These are phyloP conservation scores for Orchesellides sinensis DNA, from an alignment of 2,888 invertebrate genomes.

Conservation along the genomic window DNA sequence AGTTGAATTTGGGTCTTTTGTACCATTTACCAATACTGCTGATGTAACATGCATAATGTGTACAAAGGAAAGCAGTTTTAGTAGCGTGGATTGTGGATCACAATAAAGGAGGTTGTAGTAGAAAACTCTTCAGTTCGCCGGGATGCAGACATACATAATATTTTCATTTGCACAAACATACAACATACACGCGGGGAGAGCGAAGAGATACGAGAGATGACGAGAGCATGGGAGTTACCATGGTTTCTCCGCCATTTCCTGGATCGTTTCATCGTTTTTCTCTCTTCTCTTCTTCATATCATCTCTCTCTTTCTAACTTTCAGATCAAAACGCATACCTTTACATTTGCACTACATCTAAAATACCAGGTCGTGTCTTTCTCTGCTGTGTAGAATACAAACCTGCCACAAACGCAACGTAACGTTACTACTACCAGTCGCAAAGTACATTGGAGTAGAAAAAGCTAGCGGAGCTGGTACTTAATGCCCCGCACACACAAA, in stretches of 20 bases:
- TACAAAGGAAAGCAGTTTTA: background rate
- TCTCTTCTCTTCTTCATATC: slow-evolving; percentile 12
- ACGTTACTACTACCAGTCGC: too few species aligned
- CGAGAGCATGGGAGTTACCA: slow-evolving; percentile 66
- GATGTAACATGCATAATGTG: slow-evolving; percentile 6
- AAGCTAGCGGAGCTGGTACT: too few species aligned
- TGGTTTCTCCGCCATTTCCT: slow-evolving; percentile 73
- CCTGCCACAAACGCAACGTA: too few species aligned
- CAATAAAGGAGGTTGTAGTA: background rate
- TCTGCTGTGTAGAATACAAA: background rate
- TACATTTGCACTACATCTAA: background rate
- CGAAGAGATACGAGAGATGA: slow-evolving; percentile 58
- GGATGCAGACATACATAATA: slow-evolving; percentile 14
- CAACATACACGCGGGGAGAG: slow-evolving; percentile 36
- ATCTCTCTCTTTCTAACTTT: too few species aligned
- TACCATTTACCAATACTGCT: background rate
- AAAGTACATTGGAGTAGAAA: too few species aligned
- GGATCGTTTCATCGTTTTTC: slow-evolving; percentile 69
- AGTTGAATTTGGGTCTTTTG: slow-evolving; percentile 14
- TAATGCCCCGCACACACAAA: too few species aligned
- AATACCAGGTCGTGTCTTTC: background rate
- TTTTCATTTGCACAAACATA: slow-evolving; percentile 35
- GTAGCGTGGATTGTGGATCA: background rate
- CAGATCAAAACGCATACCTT: slow-evolving; percentile 40
- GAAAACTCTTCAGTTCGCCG: slow-evolving; percentile 8